Conservation (phyloP, 2,888 invertebrate species). For the Stegophylla sp. region DNA sequence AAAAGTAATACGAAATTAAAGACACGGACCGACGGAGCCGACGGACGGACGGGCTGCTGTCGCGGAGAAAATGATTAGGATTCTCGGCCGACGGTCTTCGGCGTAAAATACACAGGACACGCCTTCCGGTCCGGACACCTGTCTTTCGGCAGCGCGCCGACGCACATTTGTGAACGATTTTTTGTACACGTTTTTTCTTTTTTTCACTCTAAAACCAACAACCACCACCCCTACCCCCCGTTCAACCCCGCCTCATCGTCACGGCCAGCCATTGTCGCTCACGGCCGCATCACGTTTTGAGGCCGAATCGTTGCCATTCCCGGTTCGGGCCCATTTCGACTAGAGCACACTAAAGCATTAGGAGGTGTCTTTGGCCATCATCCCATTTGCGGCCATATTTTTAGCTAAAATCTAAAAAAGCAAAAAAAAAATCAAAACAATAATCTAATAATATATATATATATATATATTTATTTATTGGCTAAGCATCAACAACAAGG, state of each 20-base stretch:
- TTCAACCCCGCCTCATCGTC: background rate
- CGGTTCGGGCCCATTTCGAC: too few species aligned
- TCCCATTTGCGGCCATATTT: too few species aligned
- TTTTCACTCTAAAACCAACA: constrained; percentile 54
- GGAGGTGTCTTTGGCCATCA: too few species aligned
- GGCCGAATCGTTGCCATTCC: too few species aligned
- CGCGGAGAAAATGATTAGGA: constrained; percentile 36
- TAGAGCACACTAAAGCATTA: too few species aligned
- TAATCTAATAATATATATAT: too few species aligned
- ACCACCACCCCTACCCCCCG: background rate
- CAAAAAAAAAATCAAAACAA: too few species aligned
- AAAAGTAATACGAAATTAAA: constrained; percentile 33
- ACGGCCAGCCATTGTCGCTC: background rate
- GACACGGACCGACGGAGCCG: background rate
- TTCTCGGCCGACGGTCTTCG: constrained; percentile 28
- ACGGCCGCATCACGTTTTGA: background rate
- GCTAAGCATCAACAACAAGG: too few species aligned
- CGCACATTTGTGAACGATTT: constrained; percentile 18
- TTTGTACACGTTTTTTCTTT: constrained; percentile 12
- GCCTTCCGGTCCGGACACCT: constrained; percentile 55
- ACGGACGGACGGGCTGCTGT: background rate
- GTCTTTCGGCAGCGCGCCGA: constrained; percentile 29
- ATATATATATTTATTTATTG: too few species aligned
- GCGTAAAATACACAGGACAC: constrained; percentile 50
- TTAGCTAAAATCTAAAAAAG: too few species aligned